Evolutionary conservation across 2,888 invertebrate genomes (phyloP).

Genomic region (Marronus borbonicus): DNA sequence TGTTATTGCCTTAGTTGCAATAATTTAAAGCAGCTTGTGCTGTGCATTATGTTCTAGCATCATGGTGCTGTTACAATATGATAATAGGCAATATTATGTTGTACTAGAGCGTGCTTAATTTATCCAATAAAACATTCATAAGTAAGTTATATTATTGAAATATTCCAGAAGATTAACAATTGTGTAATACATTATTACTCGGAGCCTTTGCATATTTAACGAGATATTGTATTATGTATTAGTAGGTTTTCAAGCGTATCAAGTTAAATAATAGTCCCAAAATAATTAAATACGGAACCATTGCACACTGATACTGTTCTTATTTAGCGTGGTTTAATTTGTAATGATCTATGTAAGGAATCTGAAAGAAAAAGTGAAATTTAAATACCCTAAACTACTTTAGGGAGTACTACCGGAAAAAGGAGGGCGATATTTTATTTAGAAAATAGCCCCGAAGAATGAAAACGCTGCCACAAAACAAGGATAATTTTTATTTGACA

Average conservation of each 20-base stretch:
- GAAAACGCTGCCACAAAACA: slow-evolving; percentile 23
- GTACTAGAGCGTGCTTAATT: slow-evolving; percentile 23
- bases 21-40: slow-evolving; percentile 45
- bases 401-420: slow-evolving; percentile 6
- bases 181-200: too few species aligned
- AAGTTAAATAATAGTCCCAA: too few species aligned
- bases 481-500: slow-evolving; percentile 46
- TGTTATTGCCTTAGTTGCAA: slow-evolving; percentile 39
- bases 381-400: slow-evolving; percentile 12
- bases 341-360: background rate
- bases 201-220: too few species aligned
- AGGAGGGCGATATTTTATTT: slow-evolving; percentile 40
- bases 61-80: slow-evolving; percentile 31
- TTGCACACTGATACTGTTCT: too few species aligned
- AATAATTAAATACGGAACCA: too few species aligned
- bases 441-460: slow-evolving; percentile 24
- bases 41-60: slow-evolving; percentile 49
- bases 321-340: background rate
- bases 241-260: too few species aligned
- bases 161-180: too few species aligned
- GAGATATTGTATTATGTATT: too few species aligned
- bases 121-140: slow-evolving; percentile 40
- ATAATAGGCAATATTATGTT: slow-evolving; percentile 46
- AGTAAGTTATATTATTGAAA: slow-evolving; percentile 35
- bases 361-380: slow-evolving; percentile 16